phyloP scores from a whole-genome alignment of 2,113 vertebrate species.

The Xyrauchen texanus region DNA sequence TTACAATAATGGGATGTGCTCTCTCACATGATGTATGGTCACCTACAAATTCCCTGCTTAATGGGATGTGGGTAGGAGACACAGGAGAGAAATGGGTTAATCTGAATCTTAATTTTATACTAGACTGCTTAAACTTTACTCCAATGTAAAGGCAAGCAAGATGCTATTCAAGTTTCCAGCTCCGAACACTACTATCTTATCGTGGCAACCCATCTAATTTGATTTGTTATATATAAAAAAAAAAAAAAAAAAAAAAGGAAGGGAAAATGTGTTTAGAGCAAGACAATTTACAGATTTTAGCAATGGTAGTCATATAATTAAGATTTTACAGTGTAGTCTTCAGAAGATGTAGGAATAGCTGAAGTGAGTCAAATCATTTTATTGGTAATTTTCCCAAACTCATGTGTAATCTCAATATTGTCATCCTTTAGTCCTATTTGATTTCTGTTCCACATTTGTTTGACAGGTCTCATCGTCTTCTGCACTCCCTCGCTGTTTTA shows the following conservation, averaged over 20 bases:
- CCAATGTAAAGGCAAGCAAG: too few relatives aligned
- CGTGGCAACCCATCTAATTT: too few relatives aligned
- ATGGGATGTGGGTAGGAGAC: too few relatives aligned
- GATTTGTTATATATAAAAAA: too few relatives aligned
- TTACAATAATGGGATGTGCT: too few relatives aligned
- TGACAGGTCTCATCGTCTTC: background rate
- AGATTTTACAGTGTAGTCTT: background rate
- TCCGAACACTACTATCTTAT: too few relatives aligned
- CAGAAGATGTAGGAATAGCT: background rate
- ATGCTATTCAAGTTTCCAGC: too few relatives aligned
- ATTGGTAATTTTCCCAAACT: background rate
- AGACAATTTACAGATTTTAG: constrained; percentile 13
- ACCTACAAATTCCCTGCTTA: too few relatives aligned
- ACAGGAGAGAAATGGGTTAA: too few relatives aligned
- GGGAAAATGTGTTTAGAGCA: background rate
- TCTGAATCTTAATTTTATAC: too few relatives aligned
- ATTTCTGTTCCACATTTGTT: background rate
- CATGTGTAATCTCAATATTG: background rate
- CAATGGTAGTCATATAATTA: background rate
- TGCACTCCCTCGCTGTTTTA: background rate
- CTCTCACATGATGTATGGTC: too few relatives aligned
- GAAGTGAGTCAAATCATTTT: constrained; percentile 1
- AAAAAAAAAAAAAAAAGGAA: background rate
- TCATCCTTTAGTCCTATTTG: background rate
- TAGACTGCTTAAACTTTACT: too few relatives aligned